Evolutionary conservation across 2,113 vertebrate genomes (phyloP).

Genomic region (Rhea americana): DNA sequence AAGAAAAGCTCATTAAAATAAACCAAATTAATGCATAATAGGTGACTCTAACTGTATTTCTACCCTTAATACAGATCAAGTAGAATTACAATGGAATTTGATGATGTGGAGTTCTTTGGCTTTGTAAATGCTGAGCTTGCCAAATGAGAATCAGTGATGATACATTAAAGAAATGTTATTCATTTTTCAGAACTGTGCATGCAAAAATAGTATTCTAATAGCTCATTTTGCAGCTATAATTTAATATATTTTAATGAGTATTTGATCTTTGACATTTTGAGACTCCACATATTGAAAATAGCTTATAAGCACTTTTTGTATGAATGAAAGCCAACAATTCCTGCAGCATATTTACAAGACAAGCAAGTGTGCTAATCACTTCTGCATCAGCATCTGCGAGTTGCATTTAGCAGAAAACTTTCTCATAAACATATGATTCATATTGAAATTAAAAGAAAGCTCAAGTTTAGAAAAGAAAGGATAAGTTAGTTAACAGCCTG

Average conservation of each 20-base stretch:
- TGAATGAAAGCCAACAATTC: neutral
- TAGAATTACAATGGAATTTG: neutral
- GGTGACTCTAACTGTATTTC: neutral
- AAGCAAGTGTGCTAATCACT: neutral
- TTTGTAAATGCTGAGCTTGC: conserved; percentile 16
- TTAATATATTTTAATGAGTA: conserved; percentile 22
- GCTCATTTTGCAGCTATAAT: neutral
- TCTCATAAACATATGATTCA: neutral
- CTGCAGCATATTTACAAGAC: neutral
- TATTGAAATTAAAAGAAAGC: neutral
- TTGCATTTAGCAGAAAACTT: neutral
- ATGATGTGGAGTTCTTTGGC: conserved; percentile 6
- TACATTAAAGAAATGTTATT: conserved; percentile 5
- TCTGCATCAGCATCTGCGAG: neutral
- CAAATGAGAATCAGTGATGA: neutral
- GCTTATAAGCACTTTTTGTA: neutral
- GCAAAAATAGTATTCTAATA: conserved; percentile 14
- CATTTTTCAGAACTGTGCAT: neutral
- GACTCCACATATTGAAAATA: neutral
- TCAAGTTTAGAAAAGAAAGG: neutral
- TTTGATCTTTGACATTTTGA: conserved; percentile 31
- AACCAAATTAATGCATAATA: neutral
- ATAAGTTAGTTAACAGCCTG: neutral
- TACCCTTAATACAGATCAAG: neutral
- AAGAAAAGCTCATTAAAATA: neutral